Evolutionary conservation across 2,113 vertebrate genomes (phyloP), one percentile per base, ranked within the genome.

Genomic region (Perca schrenkii): DNA sequence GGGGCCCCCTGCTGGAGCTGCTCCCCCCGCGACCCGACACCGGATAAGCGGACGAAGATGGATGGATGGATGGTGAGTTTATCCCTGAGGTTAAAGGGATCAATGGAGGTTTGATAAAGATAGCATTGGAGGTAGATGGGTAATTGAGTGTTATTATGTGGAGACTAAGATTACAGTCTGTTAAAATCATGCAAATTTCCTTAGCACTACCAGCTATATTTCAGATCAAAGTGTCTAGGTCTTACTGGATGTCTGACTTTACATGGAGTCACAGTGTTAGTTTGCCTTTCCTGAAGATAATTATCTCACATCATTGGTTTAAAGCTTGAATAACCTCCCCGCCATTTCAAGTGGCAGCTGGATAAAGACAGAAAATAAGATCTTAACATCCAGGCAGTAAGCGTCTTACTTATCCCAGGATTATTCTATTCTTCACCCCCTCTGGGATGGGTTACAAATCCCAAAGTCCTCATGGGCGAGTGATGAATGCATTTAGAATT

Each of bases 161-260:
- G 28, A 61, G 52, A 82, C 36, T 49, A 62, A 56, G 36, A 79
- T 80, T 58, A 83, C 14, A 72, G 72, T 65, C 69, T 81, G 79
- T 82, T 82, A 58, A 90, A 80, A 62, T 86, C 80, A 89, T 87
- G 87, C 79, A 89, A 82, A 89, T 89, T 63, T 62, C 4, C 31
- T 75, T 19, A 58, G 65, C 54, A 13, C 25, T 57, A 67, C 16
- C 31, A 79, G 74, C 58, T 70, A 19, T 66, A 49, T 64, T 61
- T 75, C n/a, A 70, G 58, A 82, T 82, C 64, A 87, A 85, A 82
- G 50, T 75, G 36, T 57, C 19, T 7, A 10, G 15, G 14, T 52
- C 40, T 77, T 40, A 56, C 54, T 77, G 11, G n/a, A 52, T 84
- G n/a, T 8, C 49, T 50, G 40, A 62, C 40, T 68, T 80, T 8